Percentiles rank a stretch among this genome's conserved stretches.
Evolutionary conservation across 2,888 invertebrate species (phyloP).

Genomic region (Eupithecia dodoneata): DNA sequence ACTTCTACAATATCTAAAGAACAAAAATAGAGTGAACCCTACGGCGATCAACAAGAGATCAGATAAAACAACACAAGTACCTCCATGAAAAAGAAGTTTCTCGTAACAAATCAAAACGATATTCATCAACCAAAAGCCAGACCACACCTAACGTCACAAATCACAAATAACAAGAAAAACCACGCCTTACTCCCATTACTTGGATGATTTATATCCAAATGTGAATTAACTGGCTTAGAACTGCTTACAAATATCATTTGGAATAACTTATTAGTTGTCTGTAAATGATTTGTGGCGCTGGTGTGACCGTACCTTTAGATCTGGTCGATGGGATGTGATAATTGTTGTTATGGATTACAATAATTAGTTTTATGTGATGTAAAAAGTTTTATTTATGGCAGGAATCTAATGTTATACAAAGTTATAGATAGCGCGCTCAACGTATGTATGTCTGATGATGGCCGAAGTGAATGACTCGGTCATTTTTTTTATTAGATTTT

Average conservation of each 20-base stretch:
- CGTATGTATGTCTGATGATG: not conserved
- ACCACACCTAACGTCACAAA: slow-evolving; percentile 38
- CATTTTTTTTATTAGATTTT: not conserved
- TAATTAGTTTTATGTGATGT: slow-evolving; percentile 26
- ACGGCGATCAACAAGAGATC: not conserved
- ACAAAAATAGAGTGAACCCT: not conserved
- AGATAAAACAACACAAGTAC: not conserved
- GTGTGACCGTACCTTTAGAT: slow-evolving; percentile 34
- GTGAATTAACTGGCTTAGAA: slow-evolving; percentile 39
- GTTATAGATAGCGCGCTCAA: not conserved
- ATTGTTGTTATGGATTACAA: slow-evolving; percentile 27
- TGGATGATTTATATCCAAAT: slow-evolving; percentile 54
- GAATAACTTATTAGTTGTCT: slow-evolving; percentile 37
- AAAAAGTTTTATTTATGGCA: slow-evolving; percentile 17
- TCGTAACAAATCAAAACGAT: slow-evolving; percentile 13
- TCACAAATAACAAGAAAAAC: slow-evolving; percentile 35
- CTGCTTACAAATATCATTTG: slow-evolving; percentile 43
- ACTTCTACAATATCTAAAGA: not conserved
- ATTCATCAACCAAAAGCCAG: slow-evolving; percentile 24
- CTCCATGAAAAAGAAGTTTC: not conserved
- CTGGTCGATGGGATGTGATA: slow-evolving; percentile 25
- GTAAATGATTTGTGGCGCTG: slow-evolving; percentile 34
- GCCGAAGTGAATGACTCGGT: not conserved
- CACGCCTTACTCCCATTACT: slow-evolving; percentile 52
- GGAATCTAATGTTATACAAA: not conserved